Evolutionary conservation across 1,140 invertebrate genomes (phyloP).

Genomic region (Panagrolaimus sp.): DNA sequence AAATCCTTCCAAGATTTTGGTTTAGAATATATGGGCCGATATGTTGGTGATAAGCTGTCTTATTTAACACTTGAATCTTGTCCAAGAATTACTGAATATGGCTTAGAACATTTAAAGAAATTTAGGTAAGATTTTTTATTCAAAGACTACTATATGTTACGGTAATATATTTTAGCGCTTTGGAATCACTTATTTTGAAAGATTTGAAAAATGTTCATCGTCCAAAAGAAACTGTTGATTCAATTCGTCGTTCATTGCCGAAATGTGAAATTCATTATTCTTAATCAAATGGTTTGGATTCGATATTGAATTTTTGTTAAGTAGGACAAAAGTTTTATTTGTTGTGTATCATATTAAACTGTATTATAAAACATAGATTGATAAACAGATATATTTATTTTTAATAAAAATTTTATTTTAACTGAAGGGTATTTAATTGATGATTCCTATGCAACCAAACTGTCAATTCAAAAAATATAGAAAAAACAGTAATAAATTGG

Average conservation of each 20-base stretch:
- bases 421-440: too few relatives aligned
- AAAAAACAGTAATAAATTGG: too few relatives aligned
- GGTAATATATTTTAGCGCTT: conserved; percentile 26
- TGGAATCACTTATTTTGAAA: conserved; percentile 32
- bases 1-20: conserved; percentile 46
- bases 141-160: neutral
- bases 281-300: neutral
- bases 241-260: conserved; percentile 35
- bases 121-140: conserved; percentile 33
- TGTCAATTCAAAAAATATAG: too few relatives aligned
- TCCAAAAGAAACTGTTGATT: conserved; percentile 33
- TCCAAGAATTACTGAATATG: conserved; percentile 47
- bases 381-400: too few relatives aligned
- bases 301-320: too few relatives aligned
- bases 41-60: conserved; percentile 35
- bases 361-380: too few relatives aligned
- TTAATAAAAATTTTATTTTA: too few relatives aligned
- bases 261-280: conserved; percentile 31
- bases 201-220: conserved; percentile 43
- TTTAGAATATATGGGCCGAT: conserved; percentile 39
- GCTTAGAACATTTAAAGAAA: conserved; percentile 37
- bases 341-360: too few relatives aligned
- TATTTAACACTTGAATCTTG: conserved; percentile 40
- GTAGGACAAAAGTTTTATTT: too few relatives aligned
- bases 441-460: too few relatives aligned